Evolutionary conservation across 1,140 invertebrate species (phyloP), one percentile per base, ranked within the genome.

Genomic region (Scaptodrosophila lebanonensis): DNA sequence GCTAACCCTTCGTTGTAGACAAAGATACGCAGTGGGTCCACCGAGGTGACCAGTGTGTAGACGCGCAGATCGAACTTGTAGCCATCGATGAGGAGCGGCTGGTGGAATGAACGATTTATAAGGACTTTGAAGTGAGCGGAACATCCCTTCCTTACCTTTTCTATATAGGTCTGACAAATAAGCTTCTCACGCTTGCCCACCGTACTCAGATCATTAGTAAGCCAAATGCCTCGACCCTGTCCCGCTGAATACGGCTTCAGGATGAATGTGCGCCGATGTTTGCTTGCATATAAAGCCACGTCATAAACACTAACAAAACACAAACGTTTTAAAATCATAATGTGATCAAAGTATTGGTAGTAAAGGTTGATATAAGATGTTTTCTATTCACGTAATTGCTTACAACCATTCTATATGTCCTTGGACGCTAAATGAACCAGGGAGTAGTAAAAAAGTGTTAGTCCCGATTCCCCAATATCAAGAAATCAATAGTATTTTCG

Each of bases 1-100:
- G 95, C 96, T 12, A 99, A 89, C 2, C 98, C 98, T 88, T 99
- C 97, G 63, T 98, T 95, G 87, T 96, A 98, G 9, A 99, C 91
- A 85, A 97, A 99, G 63, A 99, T 93, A 45, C 96, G 89, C 6
- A 96, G 88, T 4, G 98, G 98, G 89, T 98, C 95, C 82, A 97
- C 95, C 0, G 95, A 97, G 0, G 97, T 98, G 42, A 99, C 93
- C 4, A 98, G 90, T 0, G 95, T 94, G 86, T 99, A 99, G n/a
- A 99, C 90, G 43, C 98, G 90, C 17, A 99, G 90, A 88, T 99
- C 98, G 88, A 99, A 99, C 88, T 99, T 99, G 82, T 94, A 98
- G 12, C 95, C 96, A 88, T 99, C 96, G 27, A 99, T 95, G 0
- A 98, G 89, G 76, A 95, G 96, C 0, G 94, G 94, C 88, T 92